Evolutionary conservation across 35 echinoderm and acorn worm species (phyloP).

Genomic region (Diadema setosum): DNA sequence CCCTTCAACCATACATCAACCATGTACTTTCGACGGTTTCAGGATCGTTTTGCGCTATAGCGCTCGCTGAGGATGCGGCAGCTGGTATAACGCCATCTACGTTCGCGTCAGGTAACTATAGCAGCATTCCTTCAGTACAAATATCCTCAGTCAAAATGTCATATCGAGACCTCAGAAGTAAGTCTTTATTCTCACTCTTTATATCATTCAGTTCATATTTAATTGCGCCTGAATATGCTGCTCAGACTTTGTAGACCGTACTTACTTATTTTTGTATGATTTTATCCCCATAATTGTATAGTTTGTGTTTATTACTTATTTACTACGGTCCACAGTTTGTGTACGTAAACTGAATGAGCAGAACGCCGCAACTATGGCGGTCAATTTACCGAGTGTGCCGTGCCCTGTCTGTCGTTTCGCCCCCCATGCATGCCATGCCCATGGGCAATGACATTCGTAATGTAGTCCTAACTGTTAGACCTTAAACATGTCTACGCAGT

Average conservation of each 20-base stretch:
- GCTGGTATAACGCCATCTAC: background rate
- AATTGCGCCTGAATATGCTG: background rate
- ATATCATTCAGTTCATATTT: background rate
- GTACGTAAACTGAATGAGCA: background rate
- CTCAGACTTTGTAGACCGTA: too few relatives aligned
- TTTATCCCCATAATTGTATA: background rate
- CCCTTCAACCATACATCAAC: too few relatives aligned
- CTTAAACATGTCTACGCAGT: too few relatives aligned
- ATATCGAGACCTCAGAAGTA: slow-evolving; percentile 81
- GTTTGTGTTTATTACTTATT: background rate
- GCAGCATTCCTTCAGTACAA: slow-evolving; percentile 42
- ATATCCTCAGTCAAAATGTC: slow-evolving; percentile 52
- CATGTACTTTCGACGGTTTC: too few relatives aligned
- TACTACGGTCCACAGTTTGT: background rate
- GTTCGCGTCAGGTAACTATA: slow-evolving; percentile 14
- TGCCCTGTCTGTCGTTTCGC: too few relatives aligned
- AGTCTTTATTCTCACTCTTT: background rate
- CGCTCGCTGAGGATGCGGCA: too few relatives aligned
- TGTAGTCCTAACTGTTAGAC: too few relatives aligned
- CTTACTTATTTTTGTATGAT: background rate
- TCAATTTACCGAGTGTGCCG: too few relatives aligned
- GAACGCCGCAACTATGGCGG: background rate
- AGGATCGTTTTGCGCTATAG: too few relatives aligned
- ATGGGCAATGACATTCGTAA: too few relatives aligned
- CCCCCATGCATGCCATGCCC: too few relatives aligned